These are phyloP conservation scores for Odobenus rosmarus DNA, from an alignment of 2,113 vertebrate species.

Conservation along the genomic window DNA sequence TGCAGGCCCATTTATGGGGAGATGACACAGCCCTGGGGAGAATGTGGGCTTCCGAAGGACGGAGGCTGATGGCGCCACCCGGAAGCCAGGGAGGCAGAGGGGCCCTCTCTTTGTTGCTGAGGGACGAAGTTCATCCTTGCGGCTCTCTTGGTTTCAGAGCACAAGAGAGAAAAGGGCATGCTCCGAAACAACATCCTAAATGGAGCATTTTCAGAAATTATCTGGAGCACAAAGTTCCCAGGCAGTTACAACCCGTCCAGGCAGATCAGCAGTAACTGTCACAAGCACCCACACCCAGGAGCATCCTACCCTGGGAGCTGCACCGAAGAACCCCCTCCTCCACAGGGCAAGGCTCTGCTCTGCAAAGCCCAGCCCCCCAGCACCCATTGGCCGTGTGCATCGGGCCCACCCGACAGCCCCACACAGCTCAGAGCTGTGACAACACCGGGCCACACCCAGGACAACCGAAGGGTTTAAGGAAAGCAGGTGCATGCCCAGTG, in stretches of 20 bases:
- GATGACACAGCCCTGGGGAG: background rate
- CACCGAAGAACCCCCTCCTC: background rate
- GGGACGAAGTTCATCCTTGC: fast-evolving
- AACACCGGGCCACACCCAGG: background rate
- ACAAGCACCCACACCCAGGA: background rate
- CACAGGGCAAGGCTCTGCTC: background rate
- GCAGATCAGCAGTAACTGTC: background rate
- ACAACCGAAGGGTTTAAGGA: background rate
- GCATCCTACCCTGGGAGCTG: background rate
- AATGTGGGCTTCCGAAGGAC: background rate
- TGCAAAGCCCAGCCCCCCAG: background rate
- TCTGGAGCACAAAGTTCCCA: background rate
- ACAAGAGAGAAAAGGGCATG: background rate
- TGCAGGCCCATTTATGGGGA: background rate
- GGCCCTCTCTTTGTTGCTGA: background rate
- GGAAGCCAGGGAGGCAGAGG: background rate
- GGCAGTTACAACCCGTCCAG: background rate
- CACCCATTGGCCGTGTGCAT: background rate
- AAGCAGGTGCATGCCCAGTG: background rate
- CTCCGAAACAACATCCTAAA: background rate
- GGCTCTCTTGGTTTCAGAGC: background rate
- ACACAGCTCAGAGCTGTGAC: background rate
- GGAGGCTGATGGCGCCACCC: no score
- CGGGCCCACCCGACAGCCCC: background rate
- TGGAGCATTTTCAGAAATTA: background rate